Conservation (phyloP, 2,797 vertebrate species). For the Rhinella marina region DNA sequence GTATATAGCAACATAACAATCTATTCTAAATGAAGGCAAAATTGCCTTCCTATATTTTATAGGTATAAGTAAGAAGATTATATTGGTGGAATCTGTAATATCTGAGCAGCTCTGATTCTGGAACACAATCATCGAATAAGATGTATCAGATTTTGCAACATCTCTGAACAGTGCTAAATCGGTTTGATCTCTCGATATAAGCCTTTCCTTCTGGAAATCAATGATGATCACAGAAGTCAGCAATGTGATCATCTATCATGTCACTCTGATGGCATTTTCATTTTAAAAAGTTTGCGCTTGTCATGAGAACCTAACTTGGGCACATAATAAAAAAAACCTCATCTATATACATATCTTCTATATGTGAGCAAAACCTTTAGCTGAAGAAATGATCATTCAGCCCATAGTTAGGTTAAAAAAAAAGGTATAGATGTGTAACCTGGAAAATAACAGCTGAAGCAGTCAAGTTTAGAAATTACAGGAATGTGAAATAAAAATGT, state of each 20-base stretch:
- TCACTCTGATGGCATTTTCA: background rate
- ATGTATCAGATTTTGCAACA: background rate
- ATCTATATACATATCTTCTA: background rate
- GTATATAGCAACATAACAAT: too few species aligned
- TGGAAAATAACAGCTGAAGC: slow-evolving; percentile 51
- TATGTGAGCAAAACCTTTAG: slow-evolving; percentile 11
- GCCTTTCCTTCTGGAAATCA: background rate
- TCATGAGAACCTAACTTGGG: background rate
- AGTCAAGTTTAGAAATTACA: slow-evolving; percentile 57
- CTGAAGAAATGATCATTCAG: slow-evolving; percentile 3
- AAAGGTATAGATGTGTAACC: slow-evolving; percentile 29
- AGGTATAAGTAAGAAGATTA: too few species aligned
- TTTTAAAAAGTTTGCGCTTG: background rate
- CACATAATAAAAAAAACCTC: background rate
- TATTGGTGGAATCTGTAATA: too few species aligned
- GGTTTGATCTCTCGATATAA: background rate
- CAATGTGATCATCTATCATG: background rate
- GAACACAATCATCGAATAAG: too few species aligned
- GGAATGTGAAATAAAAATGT: slow-evolving; percentile 62
- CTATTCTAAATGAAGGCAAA: too few species aligned
- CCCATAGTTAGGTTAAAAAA: slow-evolving; percentile 7
- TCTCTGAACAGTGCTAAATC: background rate
- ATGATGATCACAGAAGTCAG: background rate
- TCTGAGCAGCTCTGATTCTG: too few species aligned
- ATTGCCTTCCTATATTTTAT: background rate